phyloP scores from a whole-genome alignment of 92 coral and sea anemone species.

The Palythoa grandiflora region DNA sequence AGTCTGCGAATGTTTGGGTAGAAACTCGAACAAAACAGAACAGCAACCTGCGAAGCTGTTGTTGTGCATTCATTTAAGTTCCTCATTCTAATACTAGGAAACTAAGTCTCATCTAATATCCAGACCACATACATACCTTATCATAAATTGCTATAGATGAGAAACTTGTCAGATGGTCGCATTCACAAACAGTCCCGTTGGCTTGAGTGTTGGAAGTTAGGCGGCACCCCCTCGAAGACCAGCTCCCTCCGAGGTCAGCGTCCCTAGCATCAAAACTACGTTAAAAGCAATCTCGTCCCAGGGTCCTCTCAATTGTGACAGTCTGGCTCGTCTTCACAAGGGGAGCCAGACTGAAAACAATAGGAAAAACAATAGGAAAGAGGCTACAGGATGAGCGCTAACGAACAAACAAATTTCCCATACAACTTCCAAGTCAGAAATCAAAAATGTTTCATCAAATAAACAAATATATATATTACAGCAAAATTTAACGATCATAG shows the following conservation, averaged over 20 bases:
- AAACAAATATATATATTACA: no score
- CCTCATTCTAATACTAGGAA: background rate
- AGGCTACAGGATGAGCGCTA: background rate
- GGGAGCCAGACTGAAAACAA: background rate
- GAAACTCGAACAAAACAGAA: no score
- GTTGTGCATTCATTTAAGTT: no score
- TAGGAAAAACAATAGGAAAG: background rate
- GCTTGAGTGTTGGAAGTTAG: constrained; percentile 60
- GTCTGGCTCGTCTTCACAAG: background rate
- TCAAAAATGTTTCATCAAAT: no score
- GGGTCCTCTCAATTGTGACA: background rate
- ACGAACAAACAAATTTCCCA: no score
- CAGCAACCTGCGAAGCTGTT: no score
- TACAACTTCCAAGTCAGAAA: no score
- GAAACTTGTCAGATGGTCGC: constrained; percentile 93
- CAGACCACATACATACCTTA: constrained; percentile 64
- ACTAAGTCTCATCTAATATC: background rate
- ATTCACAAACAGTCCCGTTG: constrained; percentile 83
- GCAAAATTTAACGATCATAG: no score
- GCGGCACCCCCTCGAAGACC: constrained; percentile 93
- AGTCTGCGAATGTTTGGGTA: no score
- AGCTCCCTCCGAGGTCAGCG: constrained; percentile 78
- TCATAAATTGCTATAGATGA: constrained; percentile 83
- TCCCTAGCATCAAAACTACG: constrained; percentile 46
- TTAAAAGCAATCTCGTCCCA: background rate